Conservation (phyloP, 2,113 vertebrate species). For the Oriolus oriolus region DNA sequence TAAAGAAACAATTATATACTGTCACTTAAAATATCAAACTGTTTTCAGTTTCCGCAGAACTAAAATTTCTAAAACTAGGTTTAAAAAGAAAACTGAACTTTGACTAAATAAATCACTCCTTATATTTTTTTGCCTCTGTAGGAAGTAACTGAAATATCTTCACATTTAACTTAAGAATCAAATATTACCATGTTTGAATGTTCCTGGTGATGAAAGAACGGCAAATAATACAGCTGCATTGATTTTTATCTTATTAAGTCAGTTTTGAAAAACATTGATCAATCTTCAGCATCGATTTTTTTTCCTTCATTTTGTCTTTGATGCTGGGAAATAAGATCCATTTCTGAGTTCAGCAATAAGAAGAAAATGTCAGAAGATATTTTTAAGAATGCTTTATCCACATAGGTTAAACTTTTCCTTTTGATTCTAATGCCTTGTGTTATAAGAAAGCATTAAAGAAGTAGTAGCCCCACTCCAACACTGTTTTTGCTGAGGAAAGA, state of each 20-base stretch:
- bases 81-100: not conserved
- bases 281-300: conserved; percentile 48
- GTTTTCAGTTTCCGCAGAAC: not conserved
- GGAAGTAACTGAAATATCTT: not conserved
- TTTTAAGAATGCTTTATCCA: conserved; percentile 12
- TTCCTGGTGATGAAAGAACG: conserved; percentile 3
- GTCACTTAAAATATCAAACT: not conserved
- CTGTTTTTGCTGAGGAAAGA: not conserved
- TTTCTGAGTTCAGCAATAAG: conserved; percentile 37
- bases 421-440: not conserved
- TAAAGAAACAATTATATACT: conserved; percentile 17
- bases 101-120: not conserved
- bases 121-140: not conserved
- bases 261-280: conserved; percentile 51
- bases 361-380: conserved; percentile 49
- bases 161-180: conserved; percentile 21
- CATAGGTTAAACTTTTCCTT: not conserved
- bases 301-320: conserved; percentile 35
- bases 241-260: conserved; percentile 61
- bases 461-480: not conserved
- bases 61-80: not conserved
- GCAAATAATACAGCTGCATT: conserved; percentile 21
- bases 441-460: not conserved
- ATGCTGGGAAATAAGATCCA: conserved; percentile 54
- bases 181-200: conserved; percentile 29